phyloP scores from a whole-genome alignment of 2,797 vertebrate genomes.

The Acridotheres tristis region DNA sequence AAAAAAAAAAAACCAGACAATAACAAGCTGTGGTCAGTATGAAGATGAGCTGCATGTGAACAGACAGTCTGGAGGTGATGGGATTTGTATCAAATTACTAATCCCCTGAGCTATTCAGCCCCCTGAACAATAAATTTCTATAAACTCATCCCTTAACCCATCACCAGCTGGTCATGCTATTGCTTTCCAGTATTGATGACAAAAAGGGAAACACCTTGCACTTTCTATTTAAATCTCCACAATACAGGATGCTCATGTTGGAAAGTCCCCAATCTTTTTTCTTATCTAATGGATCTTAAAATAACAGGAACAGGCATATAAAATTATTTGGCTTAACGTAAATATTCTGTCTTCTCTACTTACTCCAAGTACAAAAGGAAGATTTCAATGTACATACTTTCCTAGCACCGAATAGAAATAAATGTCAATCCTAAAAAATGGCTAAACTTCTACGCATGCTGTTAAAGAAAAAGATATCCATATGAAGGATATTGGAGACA shows the following conservation, averaged over 20 bases:
- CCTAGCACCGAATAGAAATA: not conserved
- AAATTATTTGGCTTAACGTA: not conserved
- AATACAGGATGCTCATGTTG: not conserved
- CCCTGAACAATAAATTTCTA: not conserved
- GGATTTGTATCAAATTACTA: constrained; percentile 7
- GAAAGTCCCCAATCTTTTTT: not conserved
- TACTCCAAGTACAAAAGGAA: not conserved
- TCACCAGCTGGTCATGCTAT: not conserved
- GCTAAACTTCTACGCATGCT: not conserved
- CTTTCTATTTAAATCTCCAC: not conserved
- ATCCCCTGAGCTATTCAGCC: not conserved
- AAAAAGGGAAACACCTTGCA: not conserved
- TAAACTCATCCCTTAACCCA: not conserved
- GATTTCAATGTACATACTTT: not conserved
- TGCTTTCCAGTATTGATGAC: not conserved
- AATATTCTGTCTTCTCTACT: not conserved
- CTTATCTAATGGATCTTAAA: not conserved
- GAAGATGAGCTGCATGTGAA: not conserved
- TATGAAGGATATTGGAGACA: not conserved
- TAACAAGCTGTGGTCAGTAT: not conserved
- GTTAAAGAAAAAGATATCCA: not conserved
- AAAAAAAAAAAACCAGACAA: constrained; percentile 1
- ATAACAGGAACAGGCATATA: not conserved
- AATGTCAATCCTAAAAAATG: not conserved
- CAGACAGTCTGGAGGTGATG: not conserved